Conservation (phyloP, 2,888 invertebrate genomes). For the Minunthozetes semirufus region DNA sequence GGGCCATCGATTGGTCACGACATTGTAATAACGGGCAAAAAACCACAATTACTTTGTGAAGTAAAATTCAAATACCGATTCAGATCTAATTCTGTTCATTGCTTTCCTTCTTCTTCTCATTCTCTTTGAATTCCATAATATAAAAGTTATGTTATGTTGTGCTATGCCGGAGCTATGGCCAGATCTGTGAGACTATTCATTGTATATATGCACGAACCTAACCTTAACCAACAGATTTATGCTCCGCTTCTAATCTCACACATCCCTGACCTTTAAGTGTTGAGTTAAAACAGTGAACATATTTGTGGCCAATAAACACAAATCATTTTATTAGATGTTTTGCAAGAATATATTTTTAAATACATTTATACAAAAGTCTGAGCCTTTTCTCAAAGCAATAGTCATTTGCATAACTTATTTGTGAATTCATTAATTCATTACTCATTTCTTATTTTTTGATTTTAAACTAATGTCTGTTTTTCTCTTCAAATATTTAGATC, state of each 20-base stretch:
- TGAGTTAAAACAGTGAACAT: background rate
- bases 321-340: conserved; percentile 1
- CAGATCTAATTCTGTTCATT: background rate
- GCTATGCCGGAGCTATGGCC: background rate
- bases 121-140: background rate
- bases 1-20: conserved; percentile 31
- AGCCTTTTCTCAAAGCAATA: background rate
- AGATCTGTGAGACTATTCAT: background rate
- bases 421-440: background rate
- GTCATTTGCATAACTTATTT: conserved; percentile 14
- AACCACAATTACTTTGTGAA: conserved; percentile 23
- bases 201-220: conserved; percentile 3
- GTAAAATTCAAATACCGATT: background rate
- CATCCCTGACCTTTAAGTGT: conserved; percentile 12
- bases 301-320: conserved; percentile 21
- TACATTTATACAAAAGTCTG: background rate
- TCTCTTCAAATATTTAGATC: conserved; percentile 6
- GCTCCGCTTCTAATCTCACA: background rate
- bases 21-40: conserved; percentile 29
- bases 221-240: background rate
- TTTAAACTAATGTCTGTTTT: background rate
- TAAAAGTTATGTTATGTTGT: background rate
- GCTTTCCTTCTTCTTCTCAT: background rate
- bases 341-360: background rate
- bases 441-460: background rate